These are phyloP conservation scores for Odocoileus virginianus DNA, from an alignment of 2,113 vertebrate species.

Conservation along the genomic window DNA sequence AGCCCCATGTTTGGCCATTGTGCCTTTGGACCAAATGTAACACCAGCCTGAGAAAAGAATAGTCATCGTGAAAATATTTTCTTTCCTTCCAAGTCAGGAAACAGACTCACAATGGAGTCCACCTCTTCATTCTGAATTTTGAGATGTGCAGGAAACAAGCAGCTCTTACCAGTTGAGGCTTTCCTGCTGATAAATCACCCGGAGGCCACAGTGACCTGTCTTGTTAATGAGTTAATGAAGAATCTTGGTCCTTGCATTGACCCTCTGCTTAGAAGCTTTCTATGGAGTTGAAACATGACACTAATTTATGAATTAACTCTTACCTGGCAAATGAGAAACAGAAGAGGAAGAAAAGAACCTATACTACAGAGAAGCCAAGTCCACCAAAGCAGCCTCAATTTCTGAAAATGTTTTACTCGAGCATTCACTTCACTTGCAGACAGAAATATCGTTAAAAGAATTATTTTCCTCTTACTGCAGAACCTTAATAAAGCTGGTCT, in stretches of 20 bases:
- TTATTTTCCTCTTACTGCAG: not conserved
- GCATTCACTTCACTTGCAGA: not conserved
- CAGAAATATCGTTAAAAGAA: not conserved
- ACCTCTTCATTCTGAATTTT: constrained; percentile 55
- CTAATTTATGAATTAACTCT: constrained; percentile 50
- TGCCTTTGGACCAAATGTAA: constrained; percentile 45
- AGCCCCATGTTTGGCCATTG: not conserved
- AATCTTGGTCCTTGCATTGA: constrained; percentile 49
- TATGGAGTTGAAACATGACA: constrained; percentile 27
- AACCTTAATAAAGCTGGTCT: constrained; percentile 32
- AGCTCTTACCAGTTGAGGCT: constrained; percentile 69
- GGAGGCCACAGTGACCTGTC: constrained; percentile 53
- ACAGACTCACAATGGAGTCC: constrained; percentile 65
- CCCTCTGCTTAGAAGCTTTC: constrained; percentile 50
- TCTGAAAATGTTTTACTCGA: not conserved
- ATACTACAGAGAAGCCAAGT: not conserved
- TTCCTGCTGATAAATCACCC: constrained; percentile 76
- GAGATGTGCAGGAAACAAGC: constrained; percentile 76
- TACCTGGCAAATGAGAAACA: not conserved
- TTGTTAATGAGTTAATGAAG: constrained; percentile 56
- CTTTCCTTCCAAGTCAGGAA: constrained; percentile 78
- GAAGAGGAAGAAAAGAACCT: not conserved
- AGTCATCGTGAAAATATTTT: constrained; percentile 75
- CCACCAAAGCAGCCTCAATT: not conserved
- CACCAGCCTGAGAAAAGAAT: constrained; percentile 54